Evolutionary conservation across 1,140 invertebrate genomes (phyloP).

Genomic region (Dolichoris vasculosae): DNA sequence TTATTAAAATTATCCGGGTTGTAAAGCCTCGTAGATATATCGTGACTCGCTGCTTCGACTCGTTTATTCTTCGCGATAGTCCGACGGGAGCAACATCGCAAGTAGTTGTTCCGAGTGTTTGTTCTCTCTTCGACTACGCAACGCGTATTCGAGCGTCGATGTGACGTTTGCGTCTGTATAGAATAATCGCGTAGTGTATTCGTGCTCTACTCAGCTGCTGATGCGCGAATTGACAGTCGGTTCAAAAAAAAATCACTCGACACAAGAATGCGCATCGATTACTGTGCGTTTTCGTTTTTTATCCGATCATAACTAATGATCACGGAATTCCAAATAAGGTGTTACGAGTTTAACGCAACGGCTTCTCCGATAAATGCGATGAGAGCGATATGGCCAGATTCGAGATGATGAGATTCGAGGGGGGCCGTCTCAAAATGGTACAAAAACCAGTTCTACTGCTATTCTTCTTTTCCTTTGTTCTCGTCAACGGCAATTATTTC

Average conservation of each 20-base stretch:
- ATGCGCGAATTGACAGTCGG: slow-evolving; percentile 10
- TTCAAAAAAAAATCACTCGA: slow-evolving; percentile 26
- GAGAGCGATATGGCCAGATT: slow-evolving; percentile 25
- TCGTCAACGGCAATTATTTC: slow-evolving; percentile 65
- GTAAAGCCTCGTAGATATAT: not conserved
- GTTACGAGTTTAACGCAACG: not conserved
- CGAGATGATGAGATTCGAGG: slow-evolving; percentile 41
- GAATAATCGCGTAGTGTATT: not conserved
- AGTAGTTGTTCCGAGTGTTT: not conserved
- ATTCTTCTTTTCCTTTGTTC: slow-evolving; percentile 35
- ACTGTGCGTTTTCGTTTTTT: not conserved
- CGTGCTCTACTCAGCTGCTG: slow-evolving; percentile 20
- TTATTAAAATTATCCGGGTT: not conserved
- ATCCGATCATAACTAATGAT: slow-evolving; percentile 14
- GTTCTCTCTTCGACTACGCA: no score
- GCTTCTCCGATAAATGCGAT: slow-evolving; percentile 11
- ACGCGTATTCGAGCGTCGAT: not conserved
- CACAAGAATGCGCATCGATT: not conserved
- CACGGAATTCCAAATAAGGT: not conserved
- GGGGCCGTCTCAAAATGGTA: not conserved
- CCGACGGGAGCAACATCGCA: not conserved
- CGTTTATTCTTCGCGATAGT: not conserved
- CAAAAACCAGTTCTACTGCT: slow-evolving; percentile 14
- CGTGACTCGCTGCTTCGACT: not conserved
- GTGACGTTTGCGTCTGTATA: not conserved